Evolutionary conservation across 2,113 vertebrate genomes (phyloP), one percentile per base, ranked within the genome.

Genomic region (Perca schrenkii): DNA sequence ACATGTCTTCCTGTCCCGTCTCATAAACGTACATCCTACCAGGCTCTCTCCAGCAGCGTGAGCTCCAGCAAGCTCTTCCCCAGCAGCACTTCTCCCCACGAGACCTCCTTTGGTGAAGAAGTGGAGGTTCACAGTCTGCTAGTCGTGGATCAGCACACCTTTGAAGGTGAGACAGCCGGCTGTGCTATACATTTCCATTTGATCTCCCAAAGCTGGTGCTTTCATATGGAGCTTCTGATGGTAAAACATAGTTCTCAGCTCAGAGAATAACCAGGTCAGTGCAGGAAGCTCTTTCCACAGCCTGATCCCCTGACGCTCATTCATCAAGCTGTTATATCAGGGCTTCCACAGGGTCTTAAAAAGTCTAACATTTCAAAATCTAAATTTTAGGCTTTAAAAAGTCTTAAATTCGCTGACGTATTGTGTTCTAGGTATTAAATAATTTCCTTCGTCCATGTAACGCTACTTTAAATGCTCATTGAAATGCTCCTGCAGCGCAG

Each of bases 1-100:
- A 12, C 52, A 64, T 72, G 36, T 61, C 56, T 28, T 66, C 50
- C 69, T 50, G 16, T 84, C 77, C 22, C 4, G 2, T 68, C 68
- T 71, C 36, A 66, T 89, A 50, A 61, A 65, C 87, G 61, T 63
- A 2, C 73, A 16, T 78, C 12, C 17, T 66, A 54, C 12, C 89
- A 99, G 98, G 98, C 98, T 64, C 92, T 99, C 60, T 99, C 98
- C 88, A 99, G 96, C 96, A 99, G 98, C 0, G 96, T 99, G 68
- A 99, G 98, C 92, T 99, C 97, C 90, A 99, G 98, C 94, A 99
- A 99, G 91, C 95, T 99, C 22, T 99, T 99, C 91, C 98, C 98
- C 89, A 99, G 98, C 95, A 99, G 98, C 92, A 99, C 98, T 0
- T 97, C 98, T 0, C 98, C 97, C 0, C 98, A 99, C 0, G 98